Evolutionary conservation across 2,113 vertebrate species (phyloP), one percentile per base, ranked within the genome.

Genomic region (Lynx canadensis): DNA sequence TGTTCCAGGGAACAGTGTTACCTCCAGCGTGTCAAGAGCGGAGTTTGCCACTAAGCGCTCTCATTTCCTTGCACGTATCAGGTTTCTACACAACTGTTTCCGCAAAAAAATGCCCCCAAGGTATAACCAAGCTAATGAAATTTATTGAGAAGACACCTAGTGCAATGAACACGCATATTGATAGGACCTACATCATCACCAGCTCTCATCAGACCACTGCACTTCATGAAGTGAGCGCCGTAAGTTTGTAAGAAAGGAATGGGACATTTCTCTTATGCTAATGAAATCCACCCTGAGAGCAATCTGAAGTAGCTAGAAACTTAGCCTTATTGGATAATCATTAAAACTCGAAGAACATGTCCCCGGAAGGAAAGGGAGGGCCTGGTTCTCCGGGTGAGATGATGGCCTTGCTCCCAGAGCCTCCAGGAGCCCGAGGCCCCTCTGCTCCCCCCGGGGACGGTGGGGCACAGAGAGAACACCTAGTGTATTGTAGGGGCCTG

Each of bases 401-500:
- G 11, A 9, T 3, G n/a, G 57, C 18, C 41, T 82, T 25, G 23
- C 41, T 33, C 41, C 3, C 1, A n/a, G 66, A 69, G 41, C 7
- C 4, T 3, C 6, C 3, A 4, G 41, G 0, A 60, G 57, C 29
- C 71, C 0, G 3, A 36, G 25, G 29, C 25, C 25, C 21, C 21
- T 33, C 31, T 5, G 1, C 0, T 0, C 1, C 9, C 5, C 2
- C 52, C 33, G 5, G 41, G 52, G 55, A 21, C 0, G 0, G 1
- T 9, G 27, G 63, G 27, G 21, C 19, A 0, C 2, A 11, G 52
- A 80, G 73, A 15, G 38, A 33, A 50, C 18, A 11, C 45, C 41
- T 5, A 1, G 3, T 7, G 6, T 50, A 15, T 41, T 1, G 7
- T 6, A 25, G 36, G 48, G 45, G 10, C 19, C 55, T 9, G 7